Conservation (phyloP, 2,113 vertebrate species). For the Dicaeum eximium region DNA sequence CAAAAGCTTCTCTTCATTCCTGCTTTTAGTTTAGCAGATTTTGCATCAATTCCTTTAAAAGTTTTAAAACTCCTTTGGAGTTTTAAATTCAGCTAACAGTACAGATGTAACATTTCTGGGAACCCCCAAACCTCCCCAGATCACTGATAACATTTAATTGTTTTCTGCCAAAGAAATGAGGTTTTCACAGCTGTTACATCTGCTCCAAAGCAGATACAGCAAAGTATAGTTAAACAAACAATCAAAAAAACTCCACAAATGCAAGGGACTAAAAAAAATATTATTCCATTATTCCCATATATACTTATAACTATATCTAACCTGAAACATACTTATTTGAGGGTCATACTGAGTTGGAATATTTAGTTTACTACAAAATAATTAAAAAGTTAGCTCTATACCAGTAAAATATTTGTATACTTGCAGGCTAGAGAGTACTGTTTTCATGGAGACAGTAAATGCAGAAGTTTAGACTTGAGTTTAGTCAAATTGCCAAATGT, state of each 20-base stretch:
- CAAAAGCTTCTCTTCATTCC: not conserved
- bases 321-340: not conserved
- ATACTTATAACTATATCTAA: not conserved
- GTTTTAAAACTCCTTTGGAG: no score
- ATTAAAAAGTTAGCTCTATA: not conserved
- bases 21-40: not conserved
- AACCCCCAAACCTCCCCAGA: not conserved
- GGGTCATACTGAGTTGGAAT: not conserved
- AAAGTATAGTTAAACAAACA: not conserved
- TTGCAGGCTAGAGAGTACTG: not conserved
- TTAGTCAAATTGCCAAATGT: not conserved
- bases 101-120: not conserved
- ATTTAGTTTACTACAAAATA: not conserved
- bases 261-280: not conserved
- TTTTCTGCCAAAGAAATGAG: not conserved
- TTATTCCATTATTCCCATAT: not conserved
- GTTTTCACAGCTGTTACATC: not conserved
- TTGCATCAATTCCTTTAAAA: not conserved
- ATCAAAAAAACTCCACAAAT: not conserved
- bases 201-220: not conserved
- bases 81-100: not conserved
- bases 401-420: not conserved
- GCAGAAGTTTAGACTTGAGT: not conserved
- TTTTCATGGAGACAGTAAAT: not conserved
- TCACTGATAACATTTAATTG: not conserved